A percentile compares a stretch with the other conserved stretches of the same genome.
These are phyloP conservation scores for Channa striata DNA, from an alignment of 2,797 vertebrate species.

Conservation along the genomic window DNA sequence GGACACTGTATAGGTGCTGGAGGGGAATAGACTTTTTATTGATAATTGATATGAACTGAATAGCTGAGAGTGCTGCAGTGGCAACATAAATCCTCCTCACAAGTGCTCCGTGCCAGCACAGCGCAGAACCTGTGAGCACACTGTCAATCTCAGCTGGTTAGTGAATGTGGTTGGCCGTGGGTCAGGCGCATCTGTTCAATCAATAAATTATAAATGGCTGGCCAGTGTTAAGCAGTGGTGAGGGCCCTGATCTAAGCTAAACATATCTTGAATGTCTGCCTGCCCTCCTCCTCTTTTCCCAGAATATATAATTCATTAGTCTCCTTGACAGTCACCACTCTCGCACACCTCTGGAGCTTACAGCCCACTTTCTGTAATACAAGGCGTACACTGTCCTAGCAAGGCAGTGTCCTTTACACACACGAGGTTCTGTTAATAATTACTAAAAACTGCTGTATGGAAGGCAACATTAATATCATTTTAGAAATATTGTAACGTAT, in stretches of 20 bases:
- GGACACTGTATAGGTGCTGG: conserved; percentile 11
- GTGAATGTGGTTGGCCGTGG: conserved; percentile 21
- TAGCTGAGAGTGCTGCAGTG: conserved; percentile 38
- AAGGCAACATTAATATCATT: no score
- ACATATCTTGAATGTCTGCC: conserved; percentile 24
- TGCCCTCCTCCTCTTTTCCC: conserved; percentile 1
- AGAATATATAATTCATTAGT: conserved; percentile 12
- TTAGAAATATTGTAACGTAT: no score
- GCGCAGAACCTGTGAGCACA: conserved; percentile 21
- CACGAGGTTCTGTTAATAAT: no score
- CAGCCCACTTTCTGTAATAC: no score
- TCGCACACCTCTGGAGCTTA: background rate
- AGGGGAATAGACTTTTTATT: conserved; percentile 48
- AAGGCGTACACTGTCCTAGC: background rate
- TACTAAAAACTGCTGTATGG: no score
- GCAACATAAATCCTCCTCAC: conserved; percentile 39
- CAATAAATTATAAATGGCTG: conserved; percentile 55
- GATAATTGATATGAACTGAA: conserved; percentile 67
- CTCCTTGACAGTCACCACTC: background rate
- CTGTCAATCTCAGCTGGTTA: conserved; percentile 31
- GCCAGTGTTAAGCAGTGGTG: conserved; percentile 27
- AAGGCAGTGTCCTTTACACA: background rate
- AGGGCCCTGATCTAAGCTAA: conserved; percentile 30
- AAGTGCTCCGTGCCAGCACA: conserved; percentile 12
- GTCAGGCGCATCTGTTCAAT: conserved; percentile 43